phyloP scores from a whole-genome alignment of 1,140 invertebrate genomes.

The Aphaenogaster rudis region DNA sequence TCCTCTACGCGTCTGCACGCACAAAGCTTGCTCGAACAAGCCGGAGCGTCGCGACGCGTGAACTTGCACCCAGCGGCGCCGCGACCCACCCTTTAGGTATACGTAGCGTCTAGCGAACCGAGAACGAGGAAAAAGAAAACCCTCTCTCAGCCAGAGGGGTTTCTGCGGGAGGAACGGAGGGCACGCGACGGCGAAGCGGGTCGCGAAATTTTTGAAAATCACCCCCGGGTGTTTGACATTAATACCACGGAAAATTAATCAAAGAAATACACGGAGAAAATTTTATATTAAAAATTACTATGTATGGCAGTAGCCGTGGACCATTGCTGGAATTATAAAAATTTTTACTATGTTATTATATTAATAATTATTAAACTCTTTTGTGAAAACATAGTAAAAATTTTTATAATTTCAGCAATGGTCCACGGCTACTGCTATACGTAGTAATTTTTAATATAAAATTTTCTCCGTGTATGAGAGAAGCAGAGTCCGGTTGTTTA shows the following conservation, averaged over 20 bases:
- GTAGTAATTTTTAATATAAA: no score
- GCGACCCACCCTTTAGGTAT: conserved; percentile 65
- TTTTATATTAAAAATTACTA: no score
- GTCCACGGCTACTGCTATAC: no score
- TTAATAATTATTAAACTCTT: no score
- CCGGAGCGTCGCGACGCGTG: conserved; percentile 79
- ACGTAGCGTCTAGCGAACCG: conserved; percentile 71
- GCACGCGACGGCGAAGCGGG: background rate
- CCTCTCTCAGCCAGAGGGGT: background rate
- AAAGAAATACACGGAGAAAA: background rate
- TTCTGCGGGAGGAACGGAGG: background rate
- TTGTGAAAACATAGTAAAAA: no score
- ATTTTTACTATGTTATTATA: no score
- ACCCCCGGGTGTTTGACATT: background rate
- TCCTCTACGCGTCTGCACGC: conserved; percentile 29
- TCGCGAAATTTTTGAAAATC: conserved; percentile 4
- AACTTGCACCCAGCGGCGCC: conserved; percentile 78
- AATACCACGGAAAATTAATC: conserved; percentile 1
- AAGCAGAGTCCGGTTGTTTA: no score
- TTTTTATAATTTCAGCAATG: no score
- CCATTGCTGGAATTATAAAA: no score
- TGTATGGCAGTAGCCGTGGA: no score
- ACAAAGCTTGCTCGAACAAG: conserved; percentile 71
- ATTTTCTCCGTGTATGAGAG: background rate
- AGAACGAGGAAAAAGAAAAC: conserved; percentile 60